Percentiles rank a stretch among this genome's conserved stretches.
phyloP scores from a whole-genome alignment of 2,797 vertebrate genomes.

The Manis javanica region DNA sequence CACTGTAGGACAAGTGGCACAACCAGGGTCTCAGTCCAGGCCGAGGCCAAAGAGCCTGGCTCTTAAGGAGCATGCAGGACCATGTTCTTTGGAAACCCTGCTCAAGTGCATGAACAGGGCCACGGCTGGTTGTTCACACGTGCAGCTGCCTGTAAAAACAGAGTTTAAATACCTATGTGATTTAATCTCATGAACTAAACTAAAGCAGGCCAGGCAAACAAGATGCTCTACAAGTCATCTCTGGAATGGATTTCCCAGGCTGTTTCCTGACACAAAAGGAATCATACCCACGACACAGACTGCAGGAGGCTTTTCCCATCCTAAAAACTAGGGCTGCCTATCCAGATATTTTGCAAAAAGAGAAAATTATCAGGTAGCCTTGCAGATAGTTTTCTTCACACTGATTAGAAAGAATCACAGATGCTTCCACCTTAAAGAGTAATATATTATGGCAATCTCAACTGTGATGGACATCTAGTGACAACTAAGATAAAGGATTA shows the following conservation, averaged over 20 bases:
- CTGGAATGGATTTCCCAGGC: background rate
- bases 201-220: background rate
- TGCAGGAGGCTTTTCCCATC: background rate
- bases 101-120: background rate
- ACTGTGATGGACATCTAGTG: background rate
- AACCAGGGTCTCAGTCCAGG: background rate
- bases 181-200: background rate
- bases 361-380: background rate
- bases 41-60: background rate
- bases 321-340: background rate
- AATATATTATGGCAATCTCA: background rate
- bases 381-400: background rate
- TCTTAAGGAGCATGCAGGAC: background rate
- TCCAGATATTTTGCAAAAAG: background rate
- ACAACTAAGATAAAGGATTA: background rate
- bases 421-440: background rate
- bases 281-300: background rate
- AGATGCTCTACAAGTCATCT: background rate
- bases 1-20: background rate
- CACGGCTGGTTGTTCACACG: fast-evolving
- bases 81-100: background rate
- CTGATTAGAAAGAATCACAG: background rate
- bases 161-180: background rate
- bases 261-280: background rate
- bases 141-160: background rate